Conservation (phyloP, 2,797 vertebrate genomes). For the Ctenosaura bakeri region DNA sequence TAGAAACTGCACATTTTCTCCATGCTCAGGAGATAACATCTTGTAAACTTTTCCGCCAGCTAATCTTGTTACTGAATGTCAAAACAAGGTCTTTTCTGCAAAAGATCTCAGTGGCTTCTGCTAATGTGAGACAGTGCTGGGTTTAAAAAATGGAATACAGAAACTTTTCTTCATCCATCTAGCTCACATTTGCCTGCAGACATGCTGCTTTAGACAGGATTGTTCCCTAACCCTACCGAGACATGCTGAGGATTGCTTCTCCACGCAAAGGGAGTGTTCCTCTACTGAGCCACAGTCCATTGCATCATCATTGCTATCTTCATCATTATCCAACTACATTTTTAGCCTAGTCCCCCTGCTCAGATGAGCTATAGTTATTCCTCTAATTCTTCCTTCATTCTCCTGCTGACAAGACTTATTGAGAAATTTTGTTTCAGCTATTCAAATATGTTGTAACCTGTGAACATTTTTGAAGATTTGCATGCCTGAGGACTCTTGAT, state of each 20-base stretch:
- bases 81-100: neutral
- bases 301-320: neutral
- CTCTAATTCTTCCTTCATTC: neutral
- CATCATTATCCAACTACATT: neutral
- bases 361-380: neutral
- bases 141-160: neutral
- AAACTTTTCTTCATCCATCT: neutral
- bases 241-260: neutral
- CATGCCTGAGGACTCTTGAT: neutral
- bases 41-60: neutral
- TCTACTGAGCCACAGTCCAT: neutral
- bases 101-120: neutral
- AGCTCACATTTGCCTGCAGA: neutral
- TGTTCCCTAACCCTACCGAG: neutral
- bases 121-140: neutral
- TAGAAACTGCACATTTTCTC: slow-evolving; percentile 22
- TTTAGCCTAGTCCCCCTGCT: neutral
- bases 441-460: neutral
- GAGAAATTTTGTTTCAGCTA: neutral
- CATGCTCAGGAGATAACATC: slow-evolving; percentile 17
- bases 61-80: slow-evolving; percentile 15
- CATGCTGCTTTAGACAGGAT: neutral
- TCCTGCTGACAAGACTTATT: neutral
- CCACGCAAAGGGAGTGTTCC: neutral
- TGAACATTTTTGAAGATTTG: neutral